phyloP scores from a whole-genome alignment of 2,113 vertebrate genomes.

The Mustela nigripes region DNA sequence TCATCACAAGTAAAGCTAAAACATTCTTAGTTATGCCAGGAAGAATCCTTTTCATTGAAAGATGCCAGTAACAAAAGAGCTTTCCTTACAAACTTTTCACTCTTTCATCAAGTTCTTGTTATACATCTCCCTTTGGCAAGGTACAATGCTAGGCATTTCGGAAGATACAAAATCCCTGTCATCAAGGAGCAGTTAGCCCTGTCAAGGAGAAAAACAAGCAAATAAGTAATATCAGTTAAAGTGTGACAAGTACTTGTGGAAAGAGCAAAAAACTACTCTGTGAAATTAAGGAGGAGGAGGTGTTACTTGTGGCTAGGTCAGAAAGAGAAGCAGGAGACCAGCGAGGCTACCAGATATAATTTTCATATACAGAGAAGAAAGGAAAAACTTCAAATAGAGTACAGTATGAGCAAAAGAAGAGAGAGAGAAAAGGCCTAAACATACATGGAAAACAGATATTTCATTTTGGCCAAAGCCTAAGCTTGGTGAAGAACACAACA shows the following conservation, averaged over 20 bases:
- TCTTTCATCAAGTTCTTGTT: not conserved
- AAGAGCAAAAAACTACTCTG: not conserved
- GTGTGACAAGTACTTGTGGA: not conserved
- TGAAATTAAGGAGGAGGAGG: not conserved
- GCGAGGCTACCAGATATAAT: not conserved
- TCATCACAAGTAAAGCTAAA: not conserved
- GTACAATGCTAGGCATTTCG: not conserved
- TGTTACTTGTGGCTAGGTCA: not conserved
- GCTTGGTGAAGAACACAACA: not conserved
- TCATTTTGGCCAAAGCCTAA: not conserved
- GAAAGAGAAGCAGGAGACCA: not conserved
- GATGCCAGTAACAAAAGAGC: constrained; percentile 32
- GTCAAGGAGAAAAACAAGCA: not conserved
- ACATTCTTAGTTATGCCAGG: not conserved
- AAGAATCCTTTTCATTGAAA: constrained; percentile 6
- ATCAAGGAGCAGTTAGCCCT: not conserved
- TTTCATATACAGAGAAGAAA: not conserved
- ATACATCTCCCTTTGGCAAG: not conserved
- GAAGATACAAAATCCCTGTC: not conserved
- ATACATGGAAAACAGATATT: not conserved
- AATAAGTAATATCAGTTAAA: not conserved
- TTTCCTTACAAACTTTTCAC: constrained; percentile 10
- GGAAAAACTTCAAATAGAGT: not conserved
- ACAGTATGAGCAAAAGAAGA: not conserved
- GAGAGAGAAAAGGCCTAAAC: not conserved